Conservation (phyloP, 2,888 invertebrate genomes). For the Parnassius mnemosyne region DNA sequence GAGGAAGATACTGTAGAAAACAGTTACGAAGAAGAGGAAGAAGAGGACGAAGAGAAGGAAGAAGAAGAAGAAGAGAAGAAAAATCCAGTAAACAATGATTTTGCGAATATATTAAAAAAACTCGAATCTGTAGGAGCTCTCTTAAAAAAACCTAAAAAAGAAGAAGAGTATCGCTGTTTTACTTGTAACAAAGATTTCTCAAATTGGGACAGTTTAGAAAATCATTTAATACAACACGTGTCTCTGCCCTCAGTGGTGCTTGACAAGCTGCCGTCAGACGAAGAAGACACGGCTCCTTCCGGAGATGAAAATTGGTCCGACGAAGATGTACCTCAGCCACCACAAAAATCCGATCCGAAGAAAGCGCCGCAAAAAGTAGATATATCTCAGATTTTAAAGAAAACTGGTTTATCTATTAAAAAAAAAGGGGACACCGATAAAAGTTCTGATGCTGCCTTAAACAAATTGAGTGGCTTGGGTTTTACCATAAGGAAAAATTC, state of each 20-base stretch:
- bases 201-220: constrained; percentile 67
- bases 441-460: constrained; percentile 56
- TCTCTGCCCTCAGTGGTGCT: constrained; percentile 75
- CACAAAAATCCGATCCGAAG: constrained; percentile 39
- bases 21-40: constrained; percentile 35
- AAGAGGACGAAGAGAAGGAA: constrained; percentile 28
- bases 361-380: constrained; percentile 68
- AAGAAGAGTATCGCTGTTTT: constrained; percentile 58
- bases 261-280: constrained; percentile 77
- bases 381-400: constrained; percentile 64
- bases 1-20: constrained; percentile 44
- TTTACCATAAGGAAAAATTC: constrained; percentile 69
- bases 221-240: constrained; percentile 79
- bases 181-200: constrained; percentile 77
- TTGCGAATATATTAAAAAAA: constrained; percentile 58
- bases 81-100: constrained; percentile 45
- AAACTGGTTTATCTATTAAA: constrained; percentile 63
- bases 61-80: constrained; percentile 33
- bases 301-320: constrained; percentile 74
- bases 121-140: constrained; percentile 64
- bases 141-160: constrained; percentile 62
- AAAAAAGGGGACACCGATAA: constrained; percentile 49
- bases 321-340: constrained; percentile 55
- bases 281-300: constrained; percentile 63
- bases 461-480: constrained; percentile 68